Percentiles rank a stretch among this genome's conserved stretches.
phyloP scores from a whole-genome alignment of 2,113 vertebrate species.

The Hippocampus mohnikei region DNA sequence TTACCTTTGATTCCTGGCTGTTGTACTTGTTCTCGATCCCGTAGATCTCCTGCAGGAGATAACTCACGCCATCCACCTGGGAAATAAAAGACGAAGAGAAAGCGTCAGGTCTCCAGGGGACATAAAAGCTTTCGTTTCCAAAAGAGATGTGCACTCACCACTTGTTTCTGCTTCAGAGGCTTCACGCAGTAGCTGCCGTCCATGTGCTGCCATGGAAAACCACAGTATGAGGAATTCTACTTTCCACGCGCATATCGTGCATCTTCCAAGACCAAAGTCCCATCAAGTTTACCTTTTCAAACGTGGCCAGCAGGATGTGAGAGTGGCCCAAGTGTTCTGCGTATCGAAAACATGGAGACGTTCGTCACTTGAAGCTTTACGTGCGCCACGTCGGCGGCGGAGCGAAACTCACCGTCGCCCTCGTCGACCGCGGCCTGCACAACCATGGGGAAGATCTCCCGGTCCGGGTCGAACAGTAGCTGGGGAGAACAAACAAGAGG shows the following conservation, averaged over 20 bases:
- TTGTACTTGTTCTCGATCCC: constrained; percentile 99
- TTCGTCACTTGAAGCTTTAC: not conserved
- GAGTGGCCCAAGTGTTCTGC: constrained; percentile 90
- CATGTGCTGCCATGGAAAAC: constrained; percentile 77
- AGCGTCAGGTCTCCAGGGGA: constrained; percentile 15
- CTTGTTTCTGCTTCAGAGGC: constrained; percentile 98
- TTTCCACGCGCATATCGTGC: not conserved
- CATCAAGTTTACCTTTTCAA: constrained; percentile 84
- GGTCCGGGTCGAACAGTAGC: constrained; percentile 92
- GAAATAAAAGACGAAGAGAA: constrained; percentile 7
- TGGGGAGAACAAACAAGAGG: constrained; percentile 38
- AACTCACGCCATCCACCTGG: constrained; percentile 97
- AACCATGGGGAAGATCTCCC: constrained; percentile 93
- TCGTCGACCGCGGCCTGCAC: constrained; percentile 93
- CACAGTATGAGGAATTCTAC: not conserved
- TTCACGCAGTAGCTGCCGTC: constrained; percentile 95
- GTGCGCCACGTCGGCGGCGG: not conserved
- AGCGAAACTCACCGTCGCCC: constrained; percentile 74
- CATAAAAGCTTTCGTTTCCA: constrained; percentile 24
- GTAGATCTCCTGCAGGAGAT: constrained; percentile 98
- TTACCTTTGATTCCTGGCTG: constrained; percentile 90
- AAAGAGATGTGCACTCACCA: constrained; percentile 74
- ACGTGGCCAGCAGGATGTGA: constrained; percentile 92
- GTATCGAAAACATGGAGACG: constrained; percentile 1
- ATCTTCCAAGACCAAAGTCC: not conserved